These are phyloP conservation scores for Irena cyanogastra DNA, from an alignment of 2,113 vertebrate genomes.

Conservation along the genomic window DNA sequence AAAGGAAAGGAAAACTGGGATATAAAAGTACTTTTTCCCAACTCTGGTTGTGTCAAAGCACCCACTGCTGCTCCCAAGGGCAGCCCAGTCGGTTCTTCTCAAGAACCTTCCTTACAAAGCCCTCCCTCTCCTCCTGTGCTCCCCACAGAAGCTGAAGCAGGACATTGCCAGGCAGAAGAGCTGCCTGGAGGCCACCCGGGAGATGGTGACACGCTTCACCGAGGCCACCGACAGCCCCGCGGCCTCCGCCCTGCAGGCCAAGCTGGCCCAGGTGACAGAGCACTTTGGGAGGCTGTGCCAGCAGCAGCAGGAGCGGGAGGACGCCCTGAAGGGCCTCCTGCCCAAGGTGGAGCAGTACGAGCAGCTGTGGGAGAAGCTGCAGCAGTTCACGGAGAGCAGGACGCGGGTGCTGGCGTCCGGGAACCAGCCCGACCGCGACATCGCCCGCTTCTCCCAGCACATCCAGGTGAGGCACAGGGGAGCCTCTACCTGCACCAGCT, in stretches of 20 bases:
- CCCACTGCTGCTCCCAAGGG: not conserved
- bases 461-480: constrained; percentile 78
- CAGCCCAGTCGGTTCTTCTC: not conserved
- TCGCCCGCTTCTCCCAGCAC: constrained; percentile 86
- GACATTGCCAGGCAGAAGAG: constrained; percentile 89
- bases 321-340: constrained; percentile 78
- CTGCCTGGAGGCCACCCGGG: constrained; percentile 87
- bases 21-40: not conserved
- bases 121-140: not conserved
- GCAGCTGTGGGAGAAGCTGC: constrained; percentile 80
- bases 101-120: not conserved
- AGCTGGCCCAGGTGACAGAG: constrained; percentile 76
- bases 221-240: constrained; percentile 81
- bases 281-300: constrained; percentile 77
- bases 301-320: constrained; percentile 80
- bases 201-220: constrained; percentile 84
- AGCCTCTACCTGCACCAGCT: rapidly evolving
- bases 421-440: constrained; percentile 85
- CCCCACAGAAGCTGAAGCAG: constrained; percentile 87
- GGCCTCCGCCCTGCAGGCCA: constrained; percentile 78
- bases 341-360: constrained; percentile 88
- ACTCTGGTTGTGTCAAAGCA: rapidly evolving
- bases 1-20: not conserved
- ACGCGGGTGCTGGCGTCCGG: constrained; percentile 76
- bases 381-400: constrained; percentile 80